These are phyloP conservation scores for Eilema sororculum DNA, from an alignment of 2,888 invertebrate species.

Conservation along the genomic window DNA sequence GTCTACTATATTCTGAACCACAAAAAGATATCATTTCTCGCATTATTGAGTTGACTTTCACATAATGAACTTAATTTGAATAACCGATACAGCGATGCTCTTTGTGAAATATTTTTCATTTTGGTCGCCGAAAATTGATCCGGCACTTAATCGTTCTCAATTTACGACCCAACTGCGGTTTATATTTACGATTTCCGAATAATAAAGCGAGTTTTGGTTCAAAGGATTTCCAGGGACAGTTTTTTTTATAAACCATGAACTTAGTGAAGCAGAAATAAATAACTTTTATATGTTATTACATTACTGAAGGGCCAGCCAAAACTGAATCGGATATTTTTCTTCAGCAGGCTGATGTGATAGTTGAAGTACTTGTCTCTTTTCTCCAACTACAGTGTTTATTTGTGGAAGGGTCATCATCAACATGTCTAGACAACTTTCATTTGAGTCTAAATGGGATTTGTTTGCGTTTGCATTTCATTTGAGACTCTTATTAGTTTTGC, in stretches of 20 bases:
- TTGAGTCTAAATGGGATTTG: not conserved
- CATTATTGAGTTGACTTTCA: conserved; percentile 25
- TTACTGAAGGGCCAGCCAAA: too few species aligned
- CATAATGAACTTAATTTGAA: conserved; percentile 50
- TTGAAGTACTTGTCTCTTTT: not conserved
- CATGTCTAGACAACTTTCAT: conserved; percentile 4
- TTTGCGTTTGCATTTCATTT: not conserved
- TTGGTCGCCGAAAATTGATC: conserved; percentile 50
- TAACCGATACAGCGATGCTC: conserved; percentile 40
- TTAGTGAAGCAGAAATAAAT: conserved; percentile 1
- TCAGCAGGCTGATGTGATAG: not conserved
- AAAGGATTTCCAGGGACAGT: conserved; percentile 29
- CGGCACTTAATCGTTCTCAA: conserved; percentile 48
- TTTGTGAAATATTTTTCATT: conserved; percentile 50
- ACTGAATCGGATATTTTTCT: not conserved
- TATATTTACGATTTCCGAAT: conserved; percentile 52
- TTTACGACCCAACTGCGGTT: conserved; percentile 48
- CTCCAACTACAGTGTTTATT: not conserved
- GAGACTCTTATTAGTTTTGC: conserved; percentile 1
- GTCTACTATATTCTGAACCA: conserved; percentile 8
- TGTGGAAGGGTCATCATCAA: not conserved
- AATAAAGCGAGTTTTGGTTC: conserved; percentile 36
- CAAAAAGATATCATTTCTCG: conserved; percentile 40
- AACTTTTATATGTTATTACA: not conserved
- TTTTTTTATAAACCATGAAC: conserved; percentile 16